A percentile compares a stretch with the other conserved stretches of the same genome.
These are phyloP conservation scores for Jordanella pulchra DNA, from an alignment of 2,797 vertebrate species.

Conservation along the genomic window DNA sequence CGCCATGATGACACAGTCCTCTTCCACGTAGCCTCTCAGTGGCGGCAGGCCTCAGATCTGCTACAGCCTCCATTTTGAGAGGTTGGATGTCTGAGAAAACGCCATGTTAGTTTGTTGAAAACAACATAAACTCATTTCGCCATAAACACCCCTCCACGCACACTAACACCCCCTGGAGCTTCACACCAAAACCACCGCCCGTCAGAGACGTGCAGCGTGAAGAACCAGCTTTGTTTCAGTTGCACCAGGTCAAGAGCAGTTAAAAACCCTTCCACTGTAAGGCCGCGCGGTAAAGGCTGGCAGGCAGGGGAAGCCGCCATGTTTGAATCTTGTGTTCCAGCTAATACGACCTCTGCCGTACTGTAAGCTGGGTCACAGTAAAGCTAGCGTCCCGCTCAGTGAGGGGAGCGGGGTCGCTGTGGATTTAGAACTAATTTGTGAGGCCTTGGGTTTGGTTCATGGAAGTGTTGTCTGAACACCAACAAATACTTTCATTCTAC, in stretches of 20 bases:
- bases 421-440: too few species aligned
- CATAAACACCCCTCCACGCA: neutral
- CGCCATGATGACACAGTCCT: conserved; percentile 9
- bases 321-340: neutral
- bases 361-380: neutral
- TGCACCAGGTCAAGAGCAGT: neutral
- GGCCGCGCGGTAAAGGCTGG: neutral
- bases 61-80: conserved; percentile 66
- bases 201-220: neutral
- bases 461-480: neutral
- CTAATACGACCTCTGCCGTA: neutral
- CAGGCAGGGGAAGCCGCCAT: neutral
- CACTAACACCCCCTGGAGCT: neutral
- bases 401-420: neutral
- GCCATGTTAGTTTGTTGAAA: neutral
- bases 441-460: too few species aligned
- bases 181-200: neutral
- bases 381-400: too few species aligned
- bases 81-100: neutral
- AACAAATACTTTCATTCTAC: neutral
- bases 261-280: neutral
- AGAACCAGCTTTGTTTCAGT: neutral
- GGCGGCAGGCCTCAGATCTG: conserved; percentile 29
- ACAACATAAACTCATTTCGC: neutral
- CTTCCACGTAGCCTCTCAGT: neutral